Evolutionary conservation across 2,888 invertebrate genomes (phyloP).

Genomic region (Peribatodes rhomboidaria): DNA sequence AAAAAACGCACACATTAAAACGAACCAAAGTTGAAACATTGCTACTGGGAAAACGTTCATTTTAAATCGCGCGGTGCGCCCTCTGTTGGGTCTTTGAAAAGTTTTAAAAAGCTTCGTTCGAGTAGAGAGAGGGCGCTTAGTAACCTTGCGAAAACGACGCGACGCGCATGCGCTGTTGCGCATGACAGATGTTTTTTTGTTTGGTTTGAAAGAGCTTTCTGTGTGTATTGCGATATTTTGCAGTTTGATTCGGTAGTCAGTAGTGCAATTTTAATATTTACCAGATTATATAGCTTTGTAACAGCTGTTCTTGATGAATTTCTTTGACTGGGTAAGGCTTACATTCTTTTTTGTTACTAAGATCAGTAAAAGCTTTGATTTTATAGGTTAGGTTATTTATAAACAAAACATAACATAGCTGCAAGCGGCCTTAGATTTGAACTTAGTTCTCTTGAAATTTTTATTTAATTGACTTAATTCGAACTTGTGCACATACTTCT

Average conservation of each 20-base stretch:
- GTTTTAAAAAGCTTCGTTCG: conserved; percentile 20
- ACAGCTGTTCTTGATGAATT: background rate
- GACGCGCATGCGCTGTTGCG: background rate
- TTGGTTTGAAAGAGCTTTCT: conserved; percentile 1
- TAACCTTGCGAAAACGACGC: too few species aligned
- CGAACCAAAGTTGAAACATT: background rate
- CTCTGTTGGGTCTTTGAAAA: conserved; percentile 36
- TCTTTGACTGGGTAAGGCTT: conserved; percentile 2
- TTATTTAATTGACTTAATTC: background rate
- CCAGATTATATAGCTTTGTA: background rate
- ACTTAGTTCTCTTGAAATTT: too few species aligned
- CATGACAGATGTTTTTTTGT: conserved; percentile 3
- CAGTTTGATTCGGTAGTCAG: background rate
- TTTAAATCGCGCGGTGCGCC: conserved; percentile 31
- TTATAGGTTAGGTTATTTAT: conserved; percentile 46
- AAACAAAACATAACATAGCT: conserved; percentile 24
- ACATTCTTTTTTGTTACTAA: too few species aligned
- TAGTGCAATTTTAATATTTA: background rate
- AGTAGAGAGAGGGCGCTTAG: background rate
- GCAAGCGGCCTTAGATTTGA: background rate
- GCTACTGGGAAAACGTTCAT: background rate
- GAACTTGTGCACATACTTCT: background rate
- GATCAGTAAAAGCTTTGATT: conserved; percentile 44
- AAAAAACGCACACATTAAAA: background rate
- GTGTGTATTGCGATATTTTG: background rate